Base-by-base conservation (phyloP, 2,888 invertebrate genomes). In the Beris chalybata region DNA sequence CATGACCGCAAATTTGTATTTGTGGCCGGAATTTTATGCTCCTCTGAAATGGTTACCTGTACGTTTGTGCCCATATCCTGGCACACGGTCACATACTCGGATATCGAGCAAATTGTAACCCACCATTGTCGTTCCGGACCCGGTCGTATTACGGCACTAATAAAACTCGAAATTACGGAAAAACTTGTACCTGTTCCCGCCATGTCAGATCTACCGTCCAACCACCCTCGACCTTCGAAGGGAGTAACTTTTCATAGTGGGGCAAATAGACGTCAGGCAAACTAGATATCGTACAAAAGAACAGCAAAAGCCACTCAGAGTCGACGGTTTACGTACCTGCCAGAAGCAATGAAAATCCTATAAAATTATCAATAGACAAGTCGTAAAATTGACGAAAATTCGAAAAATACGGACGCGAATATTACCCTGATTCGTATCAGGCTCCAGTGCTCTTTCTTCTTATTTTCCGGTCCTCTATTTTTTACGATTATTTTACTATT, bases 281-380 rank as follows among this genome's bases (percentile, higher is more conserved):
- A 61, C 61, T 61, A 61, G 38, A 29, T 61, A 61, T 50, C 61
- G 11, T 4, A 22, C 30, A 38, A 50, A 63, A 64, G 56, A 67
- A 67, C 67, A 67, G 58, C 47, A 67, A 67, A 67, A 67, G 44
- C 57, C 67, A 67, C 67, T 67, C 64, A 53, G 56, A 31, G 56
- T 48, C 48, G 53, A 38, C 47, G 38, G 53, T 57, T 55, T 48
- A 64, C 59, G 47, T 67, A 67, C 67, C 67, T 67, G 67, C 50
- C 59, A 58, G 57, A 31, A 54, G 67, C 67, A 67, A 65, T 65
- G 67, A 67, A 67, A 59, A 48, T 50, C 50, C 61, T 55, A 67
- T 67, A 67, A 67, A 67, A 67, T 67, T 67, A 67, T 67, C 67
- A 67, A 67, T 67, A 65, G 67, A 67, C 67, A 67, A 65, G 65